These are phyloP conservation scores for Alosa alosa DNA, from an alignment of 2,113 vertebrate species.

Conservation along the genomic window DNA sequence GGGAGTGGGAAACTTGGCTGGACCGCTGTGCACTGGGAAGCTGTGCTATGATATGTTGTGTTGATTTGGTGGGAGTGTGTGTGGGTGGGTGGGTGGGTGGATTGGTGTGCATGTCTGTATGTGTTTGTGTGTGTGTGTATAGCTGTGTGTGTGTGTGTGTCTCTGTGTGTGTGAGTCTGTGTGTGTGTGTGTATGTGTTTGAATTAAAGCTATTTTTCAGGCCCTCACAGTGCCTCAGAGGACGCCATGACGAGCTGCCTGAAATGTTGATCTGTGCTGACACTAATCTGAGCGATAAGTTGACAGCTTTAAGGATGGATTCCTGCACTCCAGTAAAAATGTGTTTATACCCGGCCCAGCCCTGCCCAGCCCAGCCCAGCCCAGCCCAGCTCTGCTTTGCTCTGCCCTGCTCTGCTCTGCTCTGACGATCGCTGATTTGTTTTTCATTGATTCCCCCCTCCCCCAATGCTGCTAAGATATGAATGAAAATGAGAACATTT, in stretches of 20 bases:
- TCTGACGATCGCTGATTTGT: background rate
- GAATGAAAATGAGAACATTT: constrained; percentile 66
- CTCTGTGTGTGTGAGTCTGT: no score
- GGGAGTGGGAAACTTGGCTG: background rate
- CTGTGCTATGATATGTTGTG: background rate
- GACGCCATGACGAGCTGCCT: background rate
- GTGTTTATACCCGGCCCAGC: constrained; percentile 22
- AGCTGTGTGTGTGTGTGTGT: no score
- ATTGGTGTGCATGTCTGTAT: no score
- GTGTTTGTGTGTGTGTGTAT: no score
- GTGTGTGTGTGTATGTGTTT: background rate
- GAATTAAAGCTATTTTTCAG: background rate
- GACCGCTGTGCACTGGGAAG: background rate
- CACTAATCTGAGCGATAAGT: constrained; percentile 16
- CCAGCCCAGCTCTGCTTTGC: no score
- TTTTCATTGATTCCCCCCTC: constrained; percentile 12
- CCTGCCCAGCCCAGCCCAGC: no score
- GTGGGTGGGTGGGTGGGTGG: background rate
- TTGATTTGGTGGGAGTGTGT: background rate
- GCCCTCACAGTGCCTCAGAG: background rate
- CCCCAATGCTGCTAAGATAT: constrained; percentile 42
- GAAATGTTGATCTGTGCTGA: constrained; percentile 15
- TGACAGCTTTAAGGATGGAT: constrained; percentile 12
- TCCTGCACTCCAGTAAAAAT: background rate
- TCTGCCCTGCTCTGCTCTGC: background rate